A percentile compares a stretch with the other conserved stretches of the same genome.
Evolutionary conservation across 2,888 invertebrate genomes (phyloP).

Genomic region (Synergus umbraculus): DNA sequence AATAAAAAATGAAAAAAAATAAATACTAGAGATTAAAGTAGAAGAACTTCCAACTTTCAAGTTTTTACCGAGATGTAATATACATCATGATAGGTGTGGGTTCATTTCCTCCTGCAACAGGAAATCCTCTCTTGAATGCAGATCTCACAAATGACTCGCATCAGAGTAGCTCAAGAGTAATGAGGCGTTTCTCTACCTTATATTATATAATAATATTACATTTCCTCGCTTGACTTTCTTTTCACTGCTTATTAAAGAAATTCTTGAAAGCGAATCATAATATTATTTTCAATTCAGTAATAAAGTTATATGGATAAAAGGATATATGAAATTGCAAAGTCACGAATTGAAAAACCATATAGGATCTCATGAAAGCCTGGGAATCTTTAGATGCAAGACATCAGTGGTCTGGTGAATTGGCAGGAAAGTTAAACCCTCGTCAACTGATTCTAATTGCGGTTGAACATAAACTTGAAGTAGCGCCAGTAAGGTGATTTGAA

Average conservation of each 20-base stretch:
- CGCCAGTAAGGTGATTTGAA: constrained; percentile 20
- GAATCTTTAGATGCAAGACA: background rate
- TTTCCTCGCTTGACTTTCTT: constrained; percentile 9
- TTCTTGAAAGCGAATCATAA: background rate
- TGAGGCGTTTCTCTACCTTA: constrained; percentile 7
- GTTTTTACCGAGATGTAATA: background rate
- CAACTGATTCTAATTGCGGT: constrained; percentile 32
- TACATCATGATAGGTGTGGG: constrained; percentile 1
- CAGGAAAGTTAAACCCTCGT: background rate
- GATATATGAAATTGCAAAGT: no score
- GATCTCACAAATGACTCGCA: constrained; percentile 9
- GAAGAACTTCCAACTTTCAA: background rate
- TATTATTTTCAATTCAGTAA: no score
- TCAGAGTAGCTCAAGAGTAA: constrained; percentile 21
- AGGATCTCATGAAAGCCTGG: background rate
- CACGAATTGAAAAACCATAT: background rate
- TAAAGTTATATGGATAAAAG: no score
- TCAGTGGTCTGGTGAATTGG: background rate
- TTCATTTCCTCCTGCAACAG: constrained; percentile 11
- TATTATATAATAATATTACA: constrained; percentile 16
- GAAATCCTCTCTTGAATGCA: constrained; percentile 24
- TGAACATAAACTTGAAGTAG: constrained; percentile 21
- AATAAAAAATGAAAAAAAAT: no score
- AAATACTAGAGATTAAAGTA: background rate
- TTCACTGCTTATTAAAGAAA: background rate